Base-by-base conservation (phyloP, 2,797 vertebrate genomes). In the Pygocentrus nattereri region DNA sequence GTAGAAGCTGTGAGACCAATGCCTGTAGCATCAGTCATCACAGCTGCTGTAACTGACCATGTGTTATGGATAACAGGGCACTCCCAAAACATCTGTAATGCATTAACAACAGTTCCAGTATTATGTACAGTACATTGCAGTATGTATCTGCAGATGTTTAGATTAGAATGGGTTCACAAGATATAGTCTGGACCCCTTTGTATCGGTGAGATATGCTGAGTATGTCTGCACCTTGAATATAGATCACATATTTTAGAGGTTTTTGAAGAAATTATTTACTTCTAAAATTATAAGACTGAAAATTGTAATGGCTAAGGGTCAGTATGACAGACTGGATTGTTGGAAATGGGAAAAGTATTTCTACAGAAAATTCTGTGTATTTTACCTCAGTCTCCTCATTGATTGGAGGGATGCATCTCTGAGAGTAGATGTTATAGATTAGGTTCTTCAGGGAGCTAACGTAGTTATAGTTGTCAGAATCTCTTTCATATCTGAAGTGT, bases 361-460 rank as follows among this genome's bases (percentile, higher is more conserved):
- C 38, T 38, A 5, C 8, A 38, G 5, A 8, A 38, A 38, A 38
- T 38, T 3, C 5, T 38, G 38, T 38, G 38, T 38, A 38, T 38
- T 38, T 38, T 84, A 93, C 92, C 90, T 93, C 92, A 58, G 87
- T 52, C 74, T 91, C 91, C 62, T 92, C 89, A 50, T 92, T 87
- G 80, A 92, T 88, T 31, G 79, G 79, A 30, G 83, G 88, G 44
- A 93, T 73, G 65, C 92, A 93, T 83, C 88, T 79, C 70, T 91
- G 88, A 13, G 89, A 89, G 82, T 91, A 92, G 34, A 93, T 84
- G 72, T 91, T 85, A 82, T 87, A 85, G 62, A 92, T 87, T 3
- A 89, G 61, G 27, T 82, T 88, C 69, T 88, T 87, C 81, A 92
- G 41, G 54, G 73, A 83, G 72, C 67, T 88, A 52, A 90, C 89